These are phyloP conservation scores for Morus bassanus DNA, from an alignment of 2,797 vertebrate genomes.

Conservation along the genomic window DNA sequence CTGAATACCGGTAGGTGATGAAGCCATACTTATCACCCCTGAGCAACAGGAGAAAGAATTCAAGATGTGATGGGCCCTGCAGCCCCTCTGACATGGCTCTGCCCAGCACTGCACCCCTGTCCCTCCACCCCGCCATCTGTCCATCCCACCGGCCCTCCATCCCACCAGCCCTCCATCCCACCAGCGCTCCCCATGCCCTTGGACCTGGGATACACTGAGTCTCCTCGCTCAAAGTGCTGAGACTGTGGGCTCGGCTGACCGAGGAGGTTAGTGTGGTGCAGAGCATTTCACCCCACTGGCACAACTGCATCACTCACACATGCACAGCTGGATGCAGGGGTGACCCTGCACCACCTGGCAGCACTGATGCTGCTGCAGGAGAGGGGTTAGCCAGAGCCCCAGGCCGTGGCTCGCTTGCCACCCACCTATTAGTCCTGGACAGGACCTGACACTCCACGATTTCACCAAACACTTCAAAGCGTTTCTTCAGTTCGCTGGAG, in stretches of 20 bases:
- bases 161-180: not conserved
- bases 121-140: not conserved
- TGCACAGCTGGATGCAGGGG: not conserved
- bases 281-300: not conserved
- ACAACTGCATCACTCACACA: not conserved
- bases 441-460: conserved; percentile 94
- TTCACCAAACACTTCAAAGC: conserved; percentile 93
- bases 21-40: conserved; percentile 86
- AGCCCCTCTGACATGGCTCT: not conserved
- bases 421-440: conserved; percentile 84
- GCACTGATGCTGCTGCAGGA: not conserved
- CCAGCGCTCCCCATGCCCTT: not conserved
- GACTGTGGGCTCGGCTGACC: fast-evolving
- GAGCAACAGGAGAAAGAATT: conserved; percentile 12
- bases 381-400: not conserved
- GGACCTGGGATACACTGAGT: not conserved
- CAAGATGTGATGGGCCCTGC: not conserved
- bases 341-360: not conserved
- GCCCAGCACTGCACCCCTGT: not conserved
- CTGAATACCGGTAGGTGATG: conserved; percentile 87
- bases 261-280: not conserved
- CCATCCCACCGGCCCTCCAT: not conserved
- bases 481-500: conserved; percentile 91
- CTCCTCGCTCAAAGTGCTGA: fast-evolving
- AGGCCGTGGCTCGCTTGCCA: not conserved